Conservation (phyloP, 2,797 vertebrate species). For the Sebastes matsubarae region DNA sequence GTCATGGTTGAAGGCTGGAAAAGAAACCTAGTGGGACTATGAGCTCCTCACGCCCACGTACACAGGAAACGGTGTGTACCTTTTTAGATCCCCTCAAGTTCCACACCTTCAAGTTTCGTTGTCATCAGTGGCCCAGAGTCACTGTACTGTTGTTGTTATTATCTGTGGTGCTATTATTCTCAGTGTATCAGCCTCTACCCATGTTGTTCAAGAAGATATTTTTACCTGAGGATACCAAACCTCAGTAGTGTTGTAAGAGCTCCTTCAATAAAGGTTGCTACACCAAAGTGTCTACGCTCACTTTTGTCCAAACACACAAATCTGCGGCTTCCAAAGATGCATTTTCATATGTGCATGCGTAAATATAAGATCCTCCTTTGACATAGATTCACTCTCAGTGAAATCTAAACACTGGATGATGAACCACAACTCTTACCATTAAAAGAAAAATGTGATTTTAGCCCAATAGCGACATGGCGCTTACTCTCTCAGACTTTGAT, state of each 20-base stretch:
- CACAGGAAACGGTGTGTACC: conserved; percentile 5
- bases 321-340: neutral
- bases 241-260: conserved; percentile 62
- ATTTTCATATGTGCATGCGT: neutral
- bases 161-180: conserved; percentile 80
- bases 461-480: neutral
- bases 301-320: conserved; percentile 8
- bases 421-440: neutral
- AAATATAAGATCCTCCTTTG: neutral
- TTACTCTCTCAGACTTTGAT: neutral
- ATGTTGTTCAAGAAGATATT: conserved; percentile 63
- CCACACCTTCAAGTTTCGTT: conserved; percentile 12
- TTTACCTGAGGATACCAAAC: conserved; percentile 55
- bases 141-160: conserved; percentile 45
- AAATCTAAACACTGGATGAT: neutral
- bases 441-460: too few relatives aligned
- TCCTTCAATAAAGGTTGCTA: conserved; percentile 84
- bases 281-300: conserved; percentile 54
- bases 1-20: conserved; percentile 36
- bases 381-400: neutral
- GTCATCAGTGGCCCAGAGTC: conserved; percentile 17
- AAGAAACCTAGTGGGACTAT: conserved; percentile 18
- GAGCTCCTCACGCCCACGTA: conserved; percentile 2
- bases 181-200: conserved; percentile 61
- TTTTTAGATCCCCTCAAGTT: neutral